phyloP scores from a whole-genome alignment of 2,797 vertebrate species.

The Leptoclinus maculatus region DNA sequence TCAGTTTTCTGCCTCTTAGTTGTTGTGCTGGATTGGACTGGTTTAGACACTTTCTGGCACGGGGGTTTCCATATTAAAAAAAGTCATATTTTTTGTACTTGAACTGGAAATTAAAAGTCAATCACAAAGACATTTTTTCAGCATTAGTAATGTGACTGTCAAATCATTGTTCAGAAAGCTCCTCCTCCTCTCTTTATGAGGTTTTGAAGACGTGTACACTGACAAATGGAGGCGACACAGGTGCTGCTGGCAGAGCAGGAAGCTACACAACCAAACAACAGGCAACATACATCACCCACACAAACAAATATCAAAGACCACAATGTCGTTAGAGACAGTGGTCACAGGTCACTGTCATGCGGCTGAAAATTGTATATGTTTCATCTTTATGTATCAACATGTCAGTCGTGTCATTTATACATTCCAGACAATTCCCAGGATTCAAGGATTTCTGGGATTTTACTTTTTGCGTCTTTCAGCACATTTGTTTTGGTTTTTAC shows the following conservation, averaged over 20 bases:
- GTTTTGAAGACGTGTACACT: slow-evolving; percentile 13
- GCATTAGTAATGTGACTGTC: slow-evolving; percentile 16
- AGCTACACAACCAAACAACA: slow-evolving; percentile 5
- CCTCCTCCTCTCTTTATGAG: slow-evolving; percentile 10
- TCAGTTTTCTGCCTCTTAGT: slow-evolving; percentile 37
- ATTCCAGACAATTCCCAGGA: neutral
- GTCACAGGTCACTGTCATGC: neutral
- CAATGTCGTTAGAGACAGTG: neutral
- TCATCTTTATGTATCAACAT: neutral
- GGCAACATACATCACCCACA: neutral
- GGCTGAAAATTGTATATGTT: neutral
- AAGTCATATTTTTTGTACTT: slow-evolving; percentile 8
- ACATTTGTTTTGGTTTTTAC: neutral
- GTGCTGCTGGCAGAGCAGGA: slow-evolving; percentile 24
- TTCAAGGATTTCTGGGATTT: neutral
- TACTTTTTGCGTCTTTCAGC: neutral
- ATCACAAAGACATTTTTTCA: slow-evolving; percentile 13
- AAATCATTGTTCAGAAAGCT: slow-evolving; percentile 1
- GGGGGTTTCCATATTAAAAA: neutral
- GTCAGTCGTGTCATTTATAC: neutral
- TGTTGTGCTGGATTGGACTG: slow-evolving; percentile 26
- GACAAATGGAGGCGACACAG: slow-evolving; percentile 41
- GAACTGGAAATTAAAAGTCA: slow-evolving; percentile 39
- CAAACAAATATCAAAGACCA: neutral
- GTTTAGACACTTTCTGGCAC: slow-evolving; percentile 32